Evolutionary conservation across 2,797 vertebrate species (phyloP).

Genomic region (Bradypodion pumilum): DNA sequence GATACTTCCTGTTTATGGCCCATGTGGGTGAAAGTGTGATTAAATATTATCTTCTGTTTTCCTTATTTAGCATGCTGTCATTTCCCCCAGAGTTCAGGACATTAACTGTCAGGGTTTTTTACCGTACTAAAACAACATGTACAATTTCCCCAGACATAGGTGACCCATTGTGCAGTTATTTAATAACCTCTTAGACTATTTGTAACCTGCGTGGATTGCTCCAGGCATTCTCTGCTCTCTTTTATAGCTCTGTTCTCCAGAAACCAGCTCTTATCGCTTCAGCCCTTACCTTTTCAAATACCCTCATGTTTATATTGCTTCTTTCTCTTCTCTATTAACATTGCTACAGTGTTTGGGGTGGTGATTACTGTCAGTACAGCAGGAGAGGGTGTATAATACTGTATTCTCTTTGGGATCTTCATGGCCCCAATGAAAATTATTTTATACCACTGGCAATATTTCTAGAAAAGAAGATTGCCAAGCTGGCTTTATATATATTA

Average conservation of each 20-base stretch:
- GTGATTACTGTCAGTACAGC: background rate
- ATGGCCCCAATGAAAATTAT: background rate
- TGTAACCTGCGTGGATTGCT: background rate
- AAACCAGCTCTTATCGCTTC: background rate
- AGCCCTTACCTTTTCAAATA: background rate
- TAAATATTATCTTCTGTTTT: background rate
- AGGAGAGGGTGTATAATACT: background rate
- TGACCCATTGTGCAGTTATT: background rate
- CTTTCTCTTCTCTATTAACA: background rate
- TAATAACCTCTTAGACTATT: background rate
- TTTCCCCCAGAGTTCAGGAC: background rate
- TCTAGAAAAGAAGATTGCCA: background rate
- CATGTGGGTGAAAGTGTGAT: too few species aligned
- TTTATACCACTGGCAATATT: background rate
- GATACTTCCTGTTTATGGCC: background rate
- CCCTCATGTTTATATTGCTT: background rate
- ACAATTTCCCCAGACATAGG: background rate
- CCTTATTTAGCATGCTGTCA: background rate
- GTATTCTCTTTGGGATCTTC: too few species aligned
- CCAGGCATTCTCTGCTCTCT: background rate
- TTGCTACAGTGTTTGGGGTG: background rate
- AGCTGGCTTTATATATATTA: too few species aligned
- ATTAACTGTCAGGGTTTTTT: background rate
- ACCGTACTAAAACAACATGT: background rate
- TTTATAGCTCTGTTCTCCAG: background rate